Percentiles rank a stretch among this genome's conserved stretches.
Evolutionary conservation across 2,888 invertebrate genomes (phyloP).

Genomic region (Lydus trimaculatus): DNA sequence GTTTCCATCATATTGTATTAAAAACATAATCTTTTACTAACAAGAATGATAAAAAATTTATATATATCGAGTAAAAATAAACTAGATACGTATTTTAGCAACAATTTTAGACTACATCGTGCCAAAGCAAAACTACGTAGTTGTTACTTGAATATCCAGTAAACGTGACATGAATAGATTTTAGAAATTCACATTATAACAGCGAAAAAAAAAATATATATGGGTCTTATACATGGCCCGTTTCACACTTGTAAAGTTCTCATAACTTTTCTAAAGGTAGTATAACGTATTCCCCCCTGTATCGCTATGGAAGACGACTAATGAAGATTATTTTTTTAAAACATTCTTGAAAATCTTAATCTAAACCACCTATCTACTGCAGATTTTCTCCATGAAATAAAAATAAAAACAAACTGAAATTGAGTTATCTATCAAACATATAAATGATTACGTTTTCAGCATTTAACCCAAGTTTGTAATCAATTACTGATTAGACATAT

Average conservation of each 20-base stretch:
- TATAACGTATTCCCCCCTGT: too few species aligned
- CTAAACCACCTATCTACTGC: too few species aligned
- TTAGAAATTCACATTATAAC: conserved; percentile 1
- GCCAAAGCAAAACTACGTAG: conserved; percentile 4
- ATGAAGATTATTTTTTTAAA: too few species aligned
- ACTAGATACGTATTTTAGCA: background rate
- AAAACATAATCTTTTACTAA: background rate
- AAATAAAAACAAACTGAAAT: too few species aligned
- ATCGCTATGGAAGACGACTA: too few species aligned
- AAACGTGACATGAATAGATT: conserved; percentile 15
- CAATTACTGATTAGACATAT: too few species aligned
- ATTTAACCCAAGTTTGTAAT: background rate
- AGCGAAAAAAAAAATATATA: background rate
- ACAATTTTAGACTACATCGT: background rate
- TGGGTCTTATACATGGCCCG: background rate
- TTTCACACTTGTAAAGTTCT: background rate
- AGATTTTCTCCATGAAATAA: too few species aligned
- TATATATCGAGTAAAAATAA: background rate
- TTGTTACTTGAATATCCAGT: conserved; percentile 8
- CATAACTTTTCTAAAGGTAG: background rate
- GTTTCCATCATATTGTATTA: too few species aligned
- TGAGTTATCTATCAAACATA: too few species aligned
- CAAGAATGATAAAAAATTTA: background rate
- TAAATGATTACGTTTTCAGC: too few species aligned
- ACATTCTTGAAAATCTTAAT: too few species aligned